Base-by-base conservation (phyloP, 2,888 invertebrate genomes). In the Galerucella pusilla region DNA sequence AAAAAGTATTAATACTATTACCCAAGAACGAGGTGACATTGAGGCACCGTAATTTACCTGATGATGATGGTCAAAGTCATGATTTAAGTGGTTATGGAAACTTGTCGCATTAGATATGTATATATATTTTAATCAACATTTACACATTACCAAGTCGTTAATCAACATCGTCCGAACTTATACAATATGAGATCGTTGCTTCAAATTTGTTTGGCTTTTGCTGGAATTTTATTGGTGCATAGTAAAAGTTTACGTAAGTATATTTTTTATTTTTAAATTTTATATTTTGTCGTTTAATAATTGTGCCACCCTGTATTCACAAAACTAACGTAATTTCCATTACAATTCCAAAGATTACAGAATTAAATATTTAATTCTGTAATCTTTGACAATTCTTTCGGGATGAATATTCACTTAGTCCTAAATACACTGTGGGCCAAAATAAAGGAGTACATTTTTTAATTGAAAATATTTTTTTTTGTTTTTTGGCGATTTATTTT, bases 41-140 rank as follows among this genome's bases (percentile, higher is more conserved):
- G 57, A 57, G 16, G 16, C 5, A 16, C 20, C 7, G 57, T 4
- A 7, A 16, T 57, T 20, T 49, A 49, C 16, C 20, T 20, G 20
- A 20, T 20, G 20, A 9, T 20, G 20, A 57, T 57, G 20, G 20
- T 20, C 57, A 57, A 57, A 57, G 57, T 57, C 57, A 16, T 57
- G 20, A 57, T 57, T 20, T 57, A 57, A 57, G 57, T 57, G 57
- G 57, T 57, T 57, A 20, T 57, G 57, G 57, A 57, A 57, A 57
- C 57, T 20, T 57, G 57, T 57, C 2, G 20, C n/a, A 20, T 57
- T 57, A 57, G 57, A 10, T 57, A 57, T 57, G n/a, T 52, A 57
- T 57, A 57, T 57, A 57, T 57, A 10, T 57, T 57, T 57, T 20
- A 57, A 20, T 57, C 16, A 57, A 57, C 20, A 10, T 57, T 16